A percentile compares a stretch with the other conserved stretches of the same genome.
phyloP scores from a whole-genome alignment of 2,113 vertebrate genomes.

The Upupa epops region DNA sequence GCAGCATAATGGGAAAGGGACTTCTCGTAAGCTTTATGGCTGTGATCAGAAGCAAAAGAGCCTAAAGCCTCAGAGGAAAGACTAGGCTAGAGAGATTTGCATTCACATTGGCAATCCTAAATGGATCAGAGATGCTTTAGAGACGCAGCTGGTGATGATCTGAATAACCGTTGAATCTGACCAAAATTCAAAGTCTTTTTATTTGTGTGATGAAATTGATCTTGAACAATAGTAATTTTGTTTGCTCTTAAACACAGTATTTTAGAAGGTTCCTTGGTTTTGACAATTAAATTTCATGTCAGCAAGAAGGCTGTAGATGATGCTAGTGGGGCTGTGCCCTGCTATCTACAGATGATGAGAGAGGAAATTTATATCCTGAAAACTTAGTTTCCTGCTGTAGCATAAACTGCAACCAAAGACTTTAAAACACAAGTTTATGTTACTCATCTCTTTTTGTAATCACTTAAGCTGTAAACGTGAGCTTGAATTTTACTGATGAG shows the following conservation, averaged over 20 bases:
- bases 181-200: background rate
- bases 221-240: background rate
- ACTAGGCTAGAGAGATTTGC: background rate
- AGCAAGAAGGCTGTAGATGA: background rate
- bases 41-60: background rate
- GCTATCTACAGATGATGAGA: background rate
- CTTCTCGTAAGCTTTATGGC: background rate
- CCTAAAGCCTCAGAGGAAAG: background rate
- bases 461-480: background rate
- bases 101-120: background rate
- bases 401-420: background rate
- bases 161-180: background rate
- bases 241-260: background rate
- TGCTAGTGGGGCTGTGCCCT: background rate
- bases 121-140: background rate
- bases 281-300: background rate
- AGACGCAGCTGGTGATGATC: background rate
- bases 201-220: background rate
- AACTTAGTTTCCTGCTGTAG: background rate
- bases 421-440: background rate
- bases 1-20: background rate
- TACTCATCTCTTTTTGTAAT: background rate
- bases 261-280: background rate
- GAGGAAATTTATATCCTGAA: background rate
- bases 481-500: background rate